Base-by-base conservation (phyloP, 2,113 vertebrate species). In the Aptenodytes forsteri region DNA sequence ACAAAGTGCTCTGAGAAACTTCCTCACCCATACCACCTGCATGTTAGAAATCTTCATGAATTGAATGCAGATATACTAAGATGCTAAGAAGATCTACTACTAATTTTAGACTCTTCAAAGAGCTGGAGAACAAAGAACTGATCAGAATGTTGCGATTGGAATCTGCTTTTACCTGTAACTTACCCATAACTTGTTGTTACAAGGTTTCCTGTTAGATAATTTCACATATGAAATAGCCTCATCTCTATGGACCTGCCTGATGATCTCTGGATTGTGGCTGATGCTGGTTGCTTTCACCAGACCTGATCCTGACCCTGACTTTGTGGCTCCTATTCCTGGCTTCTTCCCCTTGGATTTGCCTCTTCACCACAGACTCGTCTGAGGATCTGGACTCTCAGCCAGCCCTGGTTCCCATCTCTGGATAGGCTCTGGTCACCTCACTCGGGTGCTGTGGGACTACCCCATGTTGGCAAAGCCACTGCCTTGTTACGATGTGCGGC, bases 381-480 rank as follows among this genome's bases (percentile, higher is more conserved):
- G 16, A 42, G n/a, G 12, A 36, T 34, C 34, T 85, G 13, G 11
- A 13, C 19, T 18, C 15, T 21, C 15, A 59, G 29, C 5, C 18
- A 58, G 1, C 7, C 1, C 32, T 56, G 23, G 6, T 67, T 54
- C 20, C 19, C 15, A 11, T 13, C 14, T 10, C 23, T 55, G 50
- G 20, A 26, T 52, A 10, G 8, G 8, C 13, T 49, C 13, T 30
- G 7, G 25, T 90, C 7, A n/a, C 7, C 6, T 47, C 38, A 17
- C 6, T 1, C 0, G 0, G 4, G 16, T 61, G 44, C 4, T 16
- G 10, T n/a, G 58, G 44, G 38, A 46, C 32, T 9, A 15, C 3
- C 2, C 13, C 0, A 0, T 22, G 16, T 8, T 14, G 14, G 22
- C 16, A 40, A 83, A 88, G 15, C 8, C 42, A 22, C 9, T 52